Evolutionary conservation across 2,888 invertebrate genomes (phyloP), one percentile per base, ranked within the genome.

Genomic region (Rhingia rostrata): DNA sequence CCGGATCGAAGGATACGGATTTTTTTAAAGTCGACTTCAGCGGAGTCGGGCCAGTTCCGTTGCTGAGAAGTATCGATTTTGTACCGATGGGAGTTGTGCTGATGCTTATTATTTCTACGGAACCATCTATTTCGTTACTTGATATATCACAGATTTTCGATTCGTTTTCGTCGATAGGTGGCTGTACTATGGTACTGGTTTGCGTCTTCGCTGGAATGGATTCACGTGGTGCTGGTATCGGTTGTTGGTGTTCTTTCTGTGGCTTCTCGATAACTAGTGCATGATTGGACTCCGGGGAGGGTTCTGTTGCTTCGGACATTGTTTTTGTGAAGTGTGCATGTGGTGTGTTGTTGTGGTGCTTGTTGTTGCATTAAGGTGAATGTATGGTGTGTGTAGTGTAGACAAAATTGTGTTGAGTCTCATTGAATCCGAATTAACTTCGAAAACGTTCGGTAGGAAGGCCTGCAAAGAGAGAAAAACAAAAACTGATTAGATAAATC

Each of bases 1-100:
- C 89, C 1, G 90, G 89, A 88, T 90, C 90, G 75, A 91, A 90
- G 5, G 89, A 89, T 0, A 91, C 90, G 0, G 90, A 89, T 84
- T 91, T 91, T 49, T 91, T 91, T 0, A 88, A 67, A 54, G 87
- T 88, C 9, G 86, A 30, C 45, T 75, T 84, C n/a, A 69, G n/a
- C 5, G 73, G 39, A 9, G 30, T 41, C 35, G 49, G 54, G 7
- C 54, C 72, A 9, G 58, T 69, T 5, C 79, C 73, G 41, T 83
- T 79, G 1, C 63, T 64, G 6, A 78, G 49, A 35, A 77, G 63
- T 32, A 79, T 83, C 39, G 79, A 77, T 37, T 77, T 81, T 1
- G 72, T 72, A 54, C 37, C 51, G 10, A 32, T 64, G 22, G 74
- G 56, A 0, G 53, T 67, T 51, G 69, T 22, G 30, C 30, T 43